These are phyloP conservation scores for Phaethon lepturus DNA, from an alignment of 2,113 vertebrate species.

Conservation along the genomic window DNA sequence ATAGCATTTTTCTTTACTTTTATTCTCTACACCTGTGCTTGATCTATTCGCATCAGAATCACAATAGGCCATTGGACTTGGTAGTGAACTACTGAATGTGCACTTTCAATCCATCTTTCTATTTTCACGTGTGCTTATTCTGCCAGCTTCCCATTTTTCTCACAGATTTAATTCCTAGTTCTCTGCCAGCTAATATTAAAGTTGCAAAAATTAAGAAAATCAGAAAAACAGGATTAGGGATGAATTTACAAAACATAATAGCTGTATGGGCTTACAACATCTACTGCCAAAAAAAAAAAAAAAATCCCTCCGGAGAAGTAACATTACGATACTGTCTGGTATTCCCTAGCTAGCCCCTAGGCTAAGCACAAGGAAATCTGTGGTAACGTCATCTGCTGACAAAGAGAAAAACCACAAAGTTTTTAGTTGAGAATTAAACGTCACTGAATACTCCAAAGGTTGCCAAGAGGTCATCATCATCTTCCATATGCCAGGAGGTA, in stretches of 20 bases:
- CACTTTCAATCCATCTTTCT: background rate
- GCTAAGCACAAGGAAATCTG: background rate
- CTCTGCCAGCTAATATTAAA: background rate
- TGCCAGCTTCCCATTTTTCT: background rate
- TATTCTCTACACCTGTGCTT: background rate
- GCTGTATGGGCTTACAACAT: background rate
- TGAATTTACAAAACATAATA: background rate
- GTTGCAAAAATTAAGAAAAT: background rate
- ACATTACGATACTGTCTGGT: background rate
- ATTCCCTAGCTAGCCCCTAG: background rate
- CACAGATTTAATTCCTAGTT: background rate
- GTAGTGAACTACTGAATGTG: background rate
- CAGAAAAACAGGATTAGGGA: background rate
- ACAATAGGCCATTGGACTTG: background rate
- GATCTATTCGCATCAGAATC: background rate
- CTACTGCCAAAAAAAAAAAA: background rate
- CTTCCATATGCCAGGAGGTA: background rate
- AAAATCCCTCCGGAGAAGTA: background rate
- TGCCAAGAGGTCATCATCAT: background rate
- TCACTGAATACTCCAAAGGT: background rate
- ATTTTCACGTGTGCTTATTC: background rate
- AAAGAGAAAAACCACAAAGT: background rate
- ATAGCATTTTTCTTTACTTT: background rate
- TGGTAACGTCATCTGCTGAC: background rate
- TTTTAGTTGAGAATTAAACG: slow-evolving; percentile 13